Evolutionary conservation across 2,113 vertebrate species (phyloP), one percentile per base, ranked within the genome.

Genomic region (Conger conger): DNA sequence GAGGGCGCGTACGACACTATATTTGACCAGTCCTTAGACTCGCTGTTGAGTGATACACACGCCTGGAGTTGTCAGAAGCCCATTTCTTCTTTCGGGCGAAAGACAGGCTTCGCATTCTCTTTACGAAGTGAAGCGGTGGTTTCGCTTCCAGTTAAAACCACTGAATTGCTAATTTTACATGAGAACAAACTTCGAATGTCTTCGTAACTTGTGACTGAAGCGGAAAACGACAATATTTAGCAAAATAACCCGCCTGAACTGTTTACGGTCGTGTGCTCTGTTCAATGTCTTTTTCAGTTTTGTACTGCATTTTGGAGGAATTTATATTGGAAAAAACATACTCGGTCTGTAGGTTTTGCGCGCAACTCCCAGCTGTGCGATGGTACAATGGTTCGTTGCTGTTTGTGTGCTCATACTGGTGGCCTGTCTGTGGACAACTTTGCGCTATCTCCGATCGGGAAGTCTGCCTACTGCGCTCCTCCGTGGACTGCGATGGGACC

Each of bases 301-400:
- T n/a, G 33, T 77, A 63, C 45, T 80, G 76, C 73, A 15, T 27
- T 17, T 36, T 80, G 7, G 42, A 45, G 13, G 76, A 68, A 53
- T n/a, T 83, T 84, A 50, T 50, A 30, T 83, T 83, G 18, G 18
- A 60, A 27, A 3, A 23, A 20, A 20, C 45, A 30, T 57, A 40
- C 15, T 50, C 7, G 33, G 20, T 84, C 42, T 18, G 27, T 20
- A 63, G 50, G 27, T 54, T 73, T 76, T 30, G 7, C 27, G 16
- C 8, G 60, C 35, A 38, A 13, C 78, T 20, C 37, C 82, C 88
- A 53, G 83, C 87, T 88, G 93, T 88, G 86, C 91, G 92, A 93
- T 95, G 95, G 91, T 95, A 90, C 93, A 88, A 94, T 95, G 93
- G 93, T 87, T 95, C 2, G 91, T 87, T 81, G 90, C 87, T 90